Evolutionary conservation across 2,113 vertebrate species (phyloP), one percentile per base, ranked within the genome.

Genomic region (Dendrocopos noguchii): DNA sequence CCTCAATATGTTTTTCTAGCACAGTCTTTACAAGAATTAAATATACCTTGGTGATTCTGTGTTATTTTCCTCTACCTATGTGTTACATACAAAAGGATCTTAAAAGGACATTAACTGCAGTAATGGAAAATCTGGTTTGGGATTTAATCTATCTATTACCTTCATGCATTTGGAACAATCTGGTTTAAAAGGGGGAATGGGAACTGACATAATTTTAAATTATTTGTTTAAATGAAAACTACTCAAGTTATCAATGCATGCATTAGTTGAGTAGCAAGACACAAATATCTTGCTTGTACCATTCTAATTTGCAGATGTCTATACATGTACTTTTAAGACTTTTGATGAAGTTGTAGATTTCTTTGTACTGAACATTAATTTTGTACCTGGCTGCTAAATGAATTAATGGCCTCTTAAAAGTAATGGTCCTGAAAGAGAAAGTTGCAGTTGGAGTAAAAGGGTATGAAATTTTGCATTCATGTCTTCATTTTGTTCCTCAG

Each of bases 101-200:
- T 72, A 80, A 60, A 72, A 89, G 52, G 15, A 66, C 10, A 57
- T 27, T 59, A 50, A 33, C 64, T 84, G 57, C 31, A 89, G 36
- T 73, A 95, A 92, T 87, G 80, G 87, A 88, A 88, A 95, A 95
- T 42, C 67, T 96, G 83, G 60, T 59, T 93, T 77, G 50, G 7
- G 19, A 16, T 94, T 95, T 71, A 74, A 87, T 94, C 44, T 83
- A 47, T 84, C 91, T 91, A 67, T 91, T 74, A 18, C 20, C 18
- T 64, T 50, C 15, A 66, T 47, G 73, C 4, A 6, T 95, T 96
- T 93, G 86, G 92, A 84, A 55, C 7, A 85, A 56, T 63, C 73
- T 11, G 55, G 88, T 80, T 88, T 83, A 91, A 66, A 75, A 81
- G 10, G 11, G 11, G 6, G 34, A 87, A 84, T 68, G 65, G 31